Percentiles rank a stretch among this genome's conserved stretches.
Evolutionary conservation across 2,888 invertebrate genomes (phyloP).

Genomic region (Xylocampa areola): DNA sequence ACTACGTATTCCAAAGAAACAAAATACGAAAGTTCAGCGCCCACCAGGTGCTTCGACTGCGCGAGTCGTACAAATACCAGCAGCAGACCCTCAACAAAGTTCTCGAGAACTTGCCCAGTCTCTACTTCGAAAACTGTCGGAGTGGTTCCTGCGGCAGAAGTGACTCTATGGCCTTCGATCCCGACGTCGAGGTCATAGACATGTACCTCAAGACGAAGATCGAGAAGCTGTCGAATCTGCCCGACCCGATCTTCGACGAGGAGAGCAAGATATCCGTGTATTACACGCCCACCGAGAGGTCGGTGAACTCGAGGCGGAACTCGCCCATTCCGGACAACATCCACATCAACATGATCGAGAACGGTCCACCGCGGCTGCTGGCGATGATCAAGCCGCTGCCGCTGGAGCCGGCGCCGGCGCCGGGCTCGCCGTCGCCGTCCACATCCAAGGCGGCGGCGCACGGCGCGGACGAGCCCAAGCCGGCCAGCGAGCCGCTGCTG

Average conservation of each 20-base stretch:
- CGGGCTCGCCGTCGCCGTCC: conserved; percentile 61
- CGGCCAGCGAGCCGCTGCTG: conserved; percentile 49
- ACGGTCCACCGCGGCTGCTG: conserved; percentile 78
- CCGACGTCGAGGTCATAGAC: conserved; percentile 91
- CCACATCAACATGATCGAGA: conserved; percentile 92
- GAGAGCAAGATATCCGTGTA: conserved; percentile 94
- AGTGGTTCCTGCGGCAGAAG: conserved; percentile 94
- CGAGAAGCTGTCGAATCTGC: conserved; percentile 89
- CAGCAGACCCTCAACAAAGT: conserved; percentile 98
- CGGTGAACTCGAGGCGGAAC: conserved; percentile 84
- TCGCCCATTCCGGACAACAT: conserved; percentile 90
- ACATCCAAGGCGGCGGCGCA: conserved; percentile 64
- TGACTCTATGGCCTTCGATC: conserved; percentile 93
- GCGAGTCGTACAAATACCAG: conserved; percentile 98
- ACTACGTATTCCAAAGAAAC: conserved; percentile 98
- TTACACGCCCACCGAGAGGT: conserved; percentile 94
- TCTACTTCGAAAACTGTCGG: conserved; percentile 98
- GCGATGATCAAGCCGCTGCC: conserved; percentile 78
- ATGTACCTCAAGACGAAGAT: conserved; percentile 92
- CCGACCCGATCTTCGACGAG: conserved; percentile 88
- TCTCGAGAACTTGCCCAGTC: conserved; percentile 96
- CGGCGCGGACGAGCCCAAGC: no score
- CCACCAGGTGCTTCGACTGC: conserved; percentile 95
- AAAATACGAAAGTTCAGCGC: conserved; percentile 98
- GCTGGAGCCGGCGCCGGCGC: conserved; percentile 65